Conservation (phyloP, 2,113 vertebrate genomes). For the Gasterosteus nipponicus region DNA sequence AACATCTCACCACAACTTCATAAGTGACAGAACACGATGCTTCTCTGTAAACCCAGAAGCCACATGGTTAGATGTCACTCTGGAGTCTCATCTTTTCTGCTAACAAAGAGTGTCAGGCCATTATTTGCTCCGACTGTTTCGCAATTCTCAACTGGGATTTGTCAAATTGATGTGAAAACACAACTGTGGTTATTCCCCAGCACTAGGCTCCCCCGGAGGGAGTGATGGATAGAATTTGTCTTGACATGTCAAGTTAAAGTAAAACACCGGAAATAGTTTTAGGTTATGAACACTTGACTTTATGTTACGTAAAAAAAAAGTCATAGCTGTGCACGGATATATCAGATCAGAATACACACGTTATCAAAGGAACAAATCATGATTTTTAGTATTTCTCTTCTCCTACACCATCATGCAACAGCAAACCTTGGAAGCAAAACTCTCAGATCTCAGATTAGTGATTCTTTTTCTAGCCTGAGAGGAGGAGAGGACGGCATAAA, state of each 20-base stretch:
- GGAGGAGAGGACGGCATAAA: conserved; percentile 77
- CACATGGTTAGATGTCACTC: conserved; percentile 50
- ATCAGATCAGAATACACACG: not conserved
- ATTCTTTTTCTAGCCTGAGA: conserved; percentile 40
- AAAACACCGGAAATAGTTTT: conserved; percentile 25
- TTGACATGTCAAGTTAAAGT: conserved; percentile 57
- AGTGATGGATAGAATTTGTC: conserved; percentile 61
- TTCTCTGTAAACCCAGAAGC: conserved; percentile 54
- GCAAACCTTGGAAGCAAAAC: conserved; percentile 2
- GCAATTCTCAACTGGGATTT: conserved; percentile 68
- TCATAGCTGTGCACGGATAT: not conserved
- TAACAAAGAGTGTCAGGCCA: conserved; percentile 68
- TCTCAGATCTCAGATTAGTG: conserved; percentile 30
- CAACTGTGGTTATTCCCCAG: conserved; percentile 59
- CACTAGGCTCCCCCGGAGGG: conserved; percentile 34
- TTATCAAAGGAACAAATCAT: not conserved
- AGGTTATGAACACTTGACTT: conserved; percentile 8
- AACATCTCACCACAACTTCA: conserved; percentile 39
- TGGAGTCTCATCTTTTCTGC: conserved; percentile 34
- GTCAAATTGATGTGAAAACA: conserved; percentile 80
- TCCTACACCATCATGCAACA: not conserved
- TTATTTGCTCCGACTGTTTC: conserved; percentile 71
- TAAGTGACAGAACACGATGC: conserved; percentile 40
- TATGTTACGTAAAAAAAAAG: conserved; percentile 20
- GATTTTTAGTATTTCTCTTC: not conserved